Evolutionary conservation across 1,140 invertebrate genomes (phyloP).

Genomic region (Pachypeltis micranthus): DNA sequence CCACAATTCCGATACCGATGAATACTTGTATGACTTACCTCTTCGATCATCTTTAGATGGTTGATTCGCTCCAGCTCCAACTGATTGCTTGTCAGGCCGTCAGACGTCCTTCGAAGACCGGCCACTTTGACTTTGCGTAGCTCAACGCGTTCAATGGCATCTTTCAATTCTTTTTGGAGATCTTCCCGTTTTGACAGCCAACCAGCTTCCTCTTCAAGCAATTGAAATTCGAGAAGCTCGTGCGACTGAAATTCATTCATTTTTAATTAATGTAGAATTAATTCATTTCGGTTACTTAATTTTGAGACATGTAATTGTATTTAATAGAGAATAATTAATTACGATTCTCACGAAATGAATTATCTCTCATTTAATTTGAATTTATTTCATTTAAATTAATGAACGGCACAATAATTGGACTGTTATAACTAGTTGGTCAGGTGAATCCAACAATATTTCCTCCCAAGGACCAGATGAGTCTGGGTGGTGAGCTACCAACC

Average conservation of each 20-base stretch:
- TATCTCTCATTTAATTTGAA: too few relatives aligned
- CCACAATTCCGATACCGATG: neutral
- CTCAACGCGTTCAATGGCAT: slow-evolving; percentile 53
- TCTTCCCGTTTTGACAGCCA: slow-evolving; percentile 69
- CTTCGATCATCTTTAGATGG: slow-evolving; percentile 47
- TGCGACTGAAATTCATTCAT: slow-evolving; percentile 61
- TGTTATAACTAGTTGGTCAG: too few relatives aligned
- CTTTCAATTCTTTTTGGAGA: slow-evolving; percentile 59
- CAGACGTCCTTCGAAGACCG: slow-evolving; percentile 33
- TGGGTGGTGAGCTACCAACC: too few relatives aligned
- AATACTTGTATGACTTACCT: slow-evolving; percentile 35
- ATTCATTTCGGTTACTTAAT: too few relatives aligned
- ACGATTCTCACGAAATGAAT: too few relatives aligned
- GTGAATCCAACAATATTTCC: too few relatives aligned
- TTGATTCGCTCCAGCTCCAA: slow-evolving; percentile 48
- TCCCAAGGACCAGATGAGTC: too few relatives aligned
- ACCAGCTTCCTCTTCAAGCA: slow-evolving; percentile 81
- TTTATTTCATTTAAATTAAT: too few relatives aligned
- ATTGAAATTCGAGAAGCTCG: slow-evolving; percentile 87
- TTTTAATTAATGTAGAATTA: too few relatives aligned
- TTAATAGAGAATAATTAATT: too few relatives aligned
- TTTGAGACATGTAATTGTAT: too few relatives aligned
- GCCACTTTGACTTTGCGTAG: slow-evolving; percentile 49
- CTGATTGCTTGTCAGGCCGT: slow-evolving; percentile 48
- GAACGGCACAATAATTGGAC: too few relatives aligned